Conservation (phyloP, 2,113 vertebrate genomes). For the Apodemus sylvaticus region DNA sequence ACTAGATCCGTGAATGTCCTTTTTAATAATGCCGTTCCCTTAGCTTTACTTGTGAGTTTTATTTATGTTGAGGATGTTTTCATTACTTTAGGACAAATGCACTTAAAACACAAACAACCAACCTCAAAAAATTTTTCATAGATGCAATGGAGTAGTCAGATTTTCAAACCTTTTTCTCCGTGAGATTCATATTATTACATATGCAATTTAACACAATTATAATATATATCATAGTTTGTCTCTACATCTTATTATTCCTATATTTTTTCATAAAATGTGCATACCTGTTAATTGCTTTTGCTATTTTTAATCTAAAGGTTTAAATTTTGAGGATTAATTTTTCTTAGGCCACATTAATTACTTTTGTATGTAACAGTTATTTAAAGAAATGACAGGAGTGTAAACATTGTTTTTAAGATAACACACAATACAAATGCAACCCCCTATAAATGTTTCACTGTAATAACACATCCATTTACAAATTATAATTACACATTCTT, state of each 20-base stretch:
- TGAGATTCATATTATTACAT: neutral
- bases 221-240: neutral
- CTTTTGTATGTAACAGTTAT: neutral
- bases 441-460: neutral
- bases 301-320: neutral
- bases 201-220: neutral
- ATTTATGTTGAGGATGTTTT: too few species aligned
- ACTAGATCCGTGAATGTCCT: neutral
- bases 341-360: neutral
- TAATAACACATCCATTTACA: neutral
- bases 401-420: neutral
- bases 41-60: neutral
- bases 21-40: neutral
- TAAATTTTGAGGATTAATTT: neutral
- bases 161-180: neutral
- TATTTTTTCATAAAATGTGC: neutral
- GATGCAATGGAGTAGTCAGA: neutral
- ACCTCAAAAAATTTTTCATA: neutral
- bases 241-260: neutral
- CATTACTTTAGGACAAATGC: neutral
- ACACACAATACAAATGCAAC: neutral
- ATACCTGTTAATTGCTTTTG: neutral
- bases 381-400: conserved; percentile 17
- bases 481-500: conserved; percentile 26
- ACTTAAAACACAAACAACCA: neutral